Conservation (phyloP, 2,113 vertebrate species). For the Rhinolophus ferrumequinum region DNA sequence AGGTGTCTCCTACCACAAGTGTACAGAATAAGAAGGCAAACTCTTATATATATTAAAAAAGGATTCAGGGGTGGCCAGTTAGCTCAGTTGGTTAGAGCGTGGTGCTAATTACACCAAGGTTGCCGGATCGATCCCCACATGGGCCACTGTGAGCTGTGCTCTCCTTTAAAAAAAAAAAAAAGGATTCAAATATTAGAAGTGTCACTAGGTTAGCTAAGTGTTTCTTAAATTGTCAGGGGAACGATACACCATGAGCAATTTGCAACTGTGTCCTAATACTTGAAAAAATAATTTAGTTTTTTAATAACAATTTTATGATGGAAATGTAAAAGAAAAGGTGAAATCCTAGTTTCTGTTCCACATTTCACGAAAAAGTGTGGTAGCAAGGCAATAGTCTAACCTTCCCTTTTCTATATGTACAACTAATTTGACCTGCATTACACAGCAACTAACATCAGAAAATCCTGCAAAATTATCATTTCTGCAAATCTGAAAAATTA, state of each 20-base stretch:
- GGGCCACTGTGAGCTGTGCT: too few relatives aligned
- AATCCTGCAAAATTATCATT: background rate
- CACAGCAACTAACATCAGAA: background rate
- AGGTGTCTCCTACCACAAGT: background rate
- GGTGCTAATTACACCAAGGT: too few relatives aligned
- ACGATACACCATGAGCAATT: background rate
- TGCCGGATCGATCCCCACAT: too few relatives aligned
- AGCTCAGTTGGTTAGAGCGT: too few relatives aligned
- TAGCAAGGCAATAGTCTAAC: background rate
- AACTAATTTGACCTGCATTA: background rate
- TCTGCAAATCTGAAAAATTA: conserved; percentile 8
- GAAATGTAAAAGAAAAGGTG: background rate
- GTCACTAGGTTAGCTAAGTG: background rate
- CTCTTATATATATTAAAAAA: conserved; percentile 2
- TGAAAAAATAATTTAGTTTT: background rate
- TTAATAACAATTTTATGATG: background rate
- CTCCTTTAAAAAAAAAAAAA: background rate
- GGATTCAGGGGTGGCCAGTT: background rate
- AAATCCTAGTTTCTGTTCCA: background rate
- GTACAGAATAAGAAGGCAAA: background rate
- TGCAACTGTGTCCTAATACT: conserved; percentile 1
- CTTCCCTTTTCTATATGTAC: background rate
- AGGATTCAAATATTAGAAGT: background rate
- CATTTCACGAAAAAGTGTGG: background rate
- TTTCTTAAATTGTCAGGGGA: background rate